A percentile compares a stretch with the other conserved stretches of the same genome.
Evolutionary conservation across 2,797 vertebrate species (phyloP).

Genomic region (Chiroxiphia lanceolata): DNA sequence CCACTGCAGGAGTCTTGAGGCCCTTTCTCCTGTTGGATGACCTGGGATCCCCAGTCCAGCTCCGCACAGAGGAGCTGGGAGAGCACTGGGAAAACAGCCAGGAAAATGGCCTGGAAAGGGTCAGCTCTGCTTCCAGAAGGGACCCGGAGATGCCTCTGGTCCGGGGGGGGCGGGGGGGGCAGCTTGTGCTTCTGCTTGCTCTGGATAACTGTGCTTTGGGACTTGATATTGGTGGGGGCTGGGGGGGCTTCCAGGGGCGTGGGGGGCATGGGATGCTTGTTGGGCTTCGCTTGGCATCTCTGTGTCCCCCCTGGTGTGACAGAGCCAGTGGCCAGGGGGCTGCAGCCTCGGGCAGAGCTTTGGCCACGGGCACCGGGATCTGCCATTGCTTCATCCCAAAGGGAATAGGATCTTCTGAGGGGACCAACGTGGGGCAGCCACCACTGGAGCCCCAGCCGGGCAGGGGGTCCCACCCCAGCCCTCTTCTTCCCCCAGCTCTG

Average conservation of each 20-base stretch:
- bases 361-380: neutral
- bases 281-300: neutral
- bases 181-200: conserved; percentile 48
- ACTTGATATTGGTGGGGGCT: neutral
- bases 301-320: neutral
- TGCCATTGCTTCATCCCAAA: neutral
- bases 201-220: neutral
- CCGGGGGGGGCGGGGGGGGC: neutral
- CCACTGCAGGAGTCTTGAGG: neutral
- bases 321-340: neutral
- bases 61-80: neutral
- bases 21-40: neutral
- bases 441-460: neutral
- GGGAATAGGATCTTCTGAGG: neutral
- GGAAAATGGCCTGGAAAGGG: neutral
- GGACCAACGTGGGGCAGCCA: neutral
- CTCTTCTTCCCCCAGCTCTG: neutral
- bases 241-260: neutral
- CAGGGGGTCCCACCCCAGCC: neutral
- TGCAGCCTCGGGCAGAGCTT: neutral
- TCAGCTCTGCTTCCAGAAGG: neutral
- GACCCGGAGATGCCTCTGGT: neutral
- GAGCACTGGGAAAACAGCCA: neutral
- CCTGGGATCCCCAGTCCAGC: neutral
- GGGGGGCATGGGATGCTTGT: neutral